Conservation (phyloP, 2,888 invertebrate genomes). For the Rhagonycha fulva region DNA sequence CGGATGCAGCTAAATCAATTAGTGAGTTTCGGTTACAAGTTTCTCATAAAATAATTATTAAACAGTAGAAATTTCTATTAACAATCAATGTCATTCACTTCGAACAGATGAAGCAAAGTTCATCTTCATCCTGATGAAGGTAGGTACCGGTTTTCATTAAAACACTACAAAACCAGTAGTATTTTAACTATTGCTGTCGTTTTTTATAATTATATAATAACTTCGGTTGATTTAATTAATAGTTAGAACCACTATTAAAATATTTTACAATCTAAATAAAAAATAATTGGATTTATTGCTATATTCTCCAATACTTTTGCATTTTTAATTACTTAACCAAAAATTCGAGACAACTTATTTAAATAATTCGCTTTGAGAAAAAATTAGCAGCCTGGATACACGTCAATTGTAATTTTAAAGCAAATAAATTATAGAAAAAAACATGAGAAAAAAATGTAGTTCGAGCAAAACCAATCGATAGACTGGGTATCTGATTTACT, state of each 20-base stretch:
- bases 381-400: background rate
- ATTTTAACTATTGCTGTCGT: slow-evolving; percentile 21
- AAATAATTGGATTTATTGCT: background rate
- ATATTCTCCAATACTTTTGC: background rate
- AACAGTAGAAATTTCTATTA: slow-evolving; percentile 22
- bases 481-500: background rate
- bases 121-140: slow-evolving; percentile 14
- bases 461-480: background rate
- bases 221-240: slow-evolving; percentile 16
- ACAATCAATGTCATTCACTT: slow-evolving; percentile 28
- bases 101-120: slow-evolving; percentile 6
- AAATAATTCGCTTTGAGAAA: background rate
- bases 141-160: slow-evolving; percentile 23
- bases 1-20: background rate
- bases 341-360: background rate
- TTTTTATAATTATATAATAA: slow-evolving; percentile 24
- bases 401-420: background rate
- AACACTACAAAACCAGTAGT: slow-evolving; percentile 23
- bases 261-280: background rate
- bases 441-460: background rate
- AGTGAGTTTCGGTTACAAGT: background rate
- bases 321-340: background rate
- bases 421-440: background rate
- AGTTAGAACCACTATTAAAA: slow-evolving; percentile 2
- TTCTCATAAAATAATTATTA: slow-evolving; percentile 3